Evolutionary conservation across 2,888 invertebrate genomes (phyloP).

Genomic region (Calephelis perditalis): DNA sequence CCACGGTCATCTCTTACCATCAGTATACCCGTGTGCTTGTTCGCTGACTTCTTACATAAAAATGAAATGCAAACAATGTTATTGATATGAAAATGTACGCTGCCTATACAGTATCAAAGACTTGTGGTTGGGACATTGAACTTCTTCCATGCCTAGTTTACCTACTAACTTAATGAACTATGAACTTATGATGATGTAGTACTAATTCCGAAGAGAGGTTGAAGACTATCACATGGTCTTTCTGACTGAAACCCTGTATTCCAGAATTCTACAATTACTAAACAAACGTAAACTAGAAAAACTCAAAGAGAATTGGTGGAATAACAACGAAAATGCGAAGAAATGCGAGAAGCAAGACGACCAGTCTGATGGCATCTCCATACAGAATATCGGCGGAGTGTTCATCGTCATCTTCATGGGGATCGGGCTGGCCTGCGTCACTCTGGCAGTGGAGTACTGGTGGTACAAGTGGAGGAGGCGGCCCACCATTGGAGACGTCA

Average conservation of each 20-base stretch:
- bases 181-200: no score
- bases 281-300: conserved; percentile 95
- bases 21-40: no score
- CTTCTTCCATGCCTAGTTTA: no score
- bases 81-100: no score
- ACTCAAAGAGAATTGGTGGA: conserved; percentile 98
- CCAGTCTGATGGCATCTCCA: conserved; percentile 97
- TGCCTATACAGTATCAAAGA: no score
- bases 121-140: no score
- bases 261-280: conserved; percentile 93
- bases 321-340: conserved; percentile 86
- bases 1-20: no score
- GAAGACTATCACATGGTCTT: no score
- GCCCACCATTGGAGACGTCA: conserved; percentile 79
- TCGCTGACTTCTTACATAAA: no score
- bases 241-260: conserved; percentile 24
- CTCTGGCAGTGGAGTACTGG: conserved; percentile 95
- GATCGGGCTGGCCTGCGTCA: conserved; percentile 93
- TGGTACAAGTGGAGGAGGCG: conserved; percentile 89
- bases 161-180: no score
- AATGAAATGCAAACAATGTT: no score
- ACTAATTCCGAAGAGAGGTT: no score
- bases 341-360: conserved; percentile 93
- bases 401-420: conserved; percentile 98
- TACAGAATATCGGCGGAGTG: conserved; percentile 98